Conservation (phyloP, 2,797 vertebrate genomes). For the Tokudaia tokunoshimensis region DNA sequence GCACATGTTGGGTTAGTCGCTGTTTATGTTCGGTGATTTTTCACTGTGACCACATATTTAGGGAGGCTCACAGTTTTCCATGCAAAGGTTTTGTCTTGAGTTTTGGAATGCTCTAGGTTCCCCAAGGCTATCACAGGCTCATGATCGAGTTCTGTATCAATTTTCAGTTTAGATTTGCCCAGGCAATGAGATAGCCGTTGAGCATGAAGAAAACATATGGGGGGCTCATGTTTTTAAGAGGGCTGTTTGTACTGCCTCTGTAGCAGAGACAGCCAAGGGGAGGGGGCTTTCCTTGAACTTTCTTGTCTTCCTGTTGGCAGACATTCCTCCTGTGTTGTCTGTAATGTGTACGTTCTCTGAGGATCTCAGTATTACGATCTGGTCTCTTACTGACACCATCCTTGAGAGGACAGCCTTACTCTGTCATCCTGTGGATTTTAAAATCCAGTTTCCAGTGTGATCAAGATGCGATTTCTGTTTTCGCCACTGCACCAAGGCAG, state of each 20-base stretch:
- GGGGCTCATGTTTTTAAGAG: background rate
- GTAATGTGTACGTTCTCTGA: background rate
- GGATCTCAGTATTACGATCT: background rate
- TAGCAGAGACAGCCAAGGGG: background rate
- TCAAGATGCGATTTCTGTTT: background rate
- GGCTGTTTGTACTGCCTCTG: background rate
- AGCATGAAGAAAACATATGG: background rate
- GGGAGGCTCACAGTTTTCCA: background rate
- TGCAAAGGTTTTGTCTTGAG: background rate
- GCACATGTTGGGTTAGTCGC: background rate
- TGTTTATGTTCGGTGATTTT: constrained; percentile 25
- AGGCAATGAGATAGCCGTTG: background rate
- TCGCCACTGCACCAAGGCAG: background rate
- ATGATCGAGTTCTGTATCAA: background rate
- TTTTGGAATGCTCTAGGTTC: background rate
- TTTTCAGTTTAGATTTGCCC: background rate
- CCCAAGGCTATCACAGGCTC: background rate
- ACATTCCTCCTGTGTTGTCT: background rate
- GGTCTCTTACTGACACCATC: background rate
- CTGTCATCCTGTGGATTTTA: background rate
- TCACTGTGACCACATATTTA: background rate
- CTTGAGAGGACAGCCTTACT: background rate
- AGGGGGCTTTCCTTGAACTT: background rate
- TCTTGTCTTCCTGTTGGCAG: background rate
- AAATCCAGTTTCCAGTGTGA: background rate